These are phyloP conservation scores for Tachycineta bicolor DNA, from an alignment of 2,113 vertebrate genomes.

Conservation along the genomic window DNA sequence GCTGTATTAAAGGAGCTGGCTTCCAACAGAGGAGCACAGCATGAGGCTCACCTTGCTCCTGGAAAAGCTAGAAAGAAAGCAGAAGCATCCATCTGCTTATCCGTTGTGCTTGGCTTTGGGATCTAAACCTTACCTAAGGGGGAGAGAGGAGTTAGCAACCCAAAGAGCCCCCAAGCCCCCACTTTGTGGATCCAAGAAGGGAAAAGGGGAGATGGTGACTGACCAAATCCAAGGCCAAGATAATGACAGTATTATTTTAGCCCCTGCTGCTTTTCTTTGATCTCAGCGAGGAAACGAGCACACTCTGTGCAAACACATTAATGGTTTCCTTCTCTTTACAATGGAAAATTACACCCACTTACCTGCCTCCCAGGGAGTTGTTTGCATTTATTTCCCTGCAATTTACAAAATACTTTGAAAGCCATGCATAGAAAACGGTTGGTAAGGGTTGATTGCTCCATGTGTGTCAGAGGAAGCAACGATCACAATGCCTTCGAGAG, in stretches of 20 bases:
- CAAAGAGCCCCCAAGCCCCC: not conserved
- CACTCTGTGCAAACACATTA: not conserved
- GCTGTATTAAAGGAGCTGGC: not conserved
- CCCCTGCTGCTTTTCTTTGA: not conserved
- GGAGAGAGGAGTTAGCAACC: not conserved
- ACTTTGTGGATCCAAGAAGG: not conserved
- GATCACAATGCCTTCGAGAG: not conserved
- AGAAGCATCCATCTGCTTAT: not conserved
- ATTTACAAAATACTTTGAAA: not conserved
- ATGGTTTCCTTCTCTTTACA: not conserved
- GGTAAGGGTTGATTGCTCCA: not conserved
- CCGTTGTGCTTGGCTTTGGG: not conserved
- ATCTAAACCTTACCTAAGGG: not conserved
- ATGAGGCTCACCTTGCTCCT: not conserved
- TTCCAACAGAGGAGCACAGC: not conserved
- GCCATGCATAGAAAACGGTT: not conserved
- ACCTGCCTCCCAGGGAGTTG: not conserved
- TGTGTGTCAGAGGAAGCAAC: fast-evolving
- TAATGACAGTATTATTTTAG: not conserved
- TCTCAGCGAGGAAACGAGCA: not conserved
- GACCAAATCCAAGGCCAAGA: not conserved
- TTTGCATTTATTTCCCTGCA: not conserved
- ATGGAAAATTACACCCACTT: conserved; percentile 14
- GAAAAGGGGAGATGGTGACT: not conserved
- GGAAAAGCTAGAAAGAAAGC: not conserved